phyloP scores from a whole-genome alignment of 2,888 invertebrate species.

The Mythimna pallens region DNA sequence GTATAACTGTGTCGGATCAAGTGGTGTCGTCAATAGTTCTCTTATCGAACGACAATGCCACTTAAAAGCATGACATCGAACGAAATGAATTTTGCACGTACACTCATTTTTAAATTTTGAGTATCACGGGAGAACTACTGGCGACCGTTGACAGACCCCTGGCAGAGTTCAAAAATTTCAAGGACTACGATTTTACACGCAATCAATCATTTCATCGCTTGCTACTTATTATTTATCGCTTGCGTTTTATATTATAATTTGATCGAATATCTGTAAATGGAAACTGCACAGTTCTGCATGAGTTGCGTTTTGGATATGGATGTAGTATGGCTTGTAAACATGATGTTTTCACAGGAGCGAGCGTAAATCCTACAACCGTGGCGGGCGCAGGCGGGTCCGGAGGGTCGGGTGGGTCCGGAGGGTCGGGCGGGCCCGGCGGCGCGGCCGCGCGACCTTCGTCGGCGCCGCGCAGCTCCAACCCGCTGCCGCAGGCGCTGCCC shows the following conservation, averaged over 20 bases:
- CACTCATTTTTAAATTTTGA: conserved; percentile 20
- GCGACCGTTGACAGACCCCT: conserved; percentile 35
- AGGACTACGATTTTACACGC: conserved; percentile 69
- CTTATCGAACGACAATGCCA: conserved; percentile 43
- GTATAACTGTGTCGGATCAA: conserved; percentile 42
- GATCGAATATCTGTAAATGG: conserved; percentile 6
- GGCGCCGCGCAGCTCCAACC: conserved; percentile 47
- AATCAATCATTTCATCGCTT: conserved; percentile 51
- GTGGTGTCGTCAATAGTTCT: conserved; percentile 60
- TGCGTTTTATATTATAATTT: conserved; percentile 29
- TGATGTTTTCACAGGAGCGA: conserved; percentile 45
- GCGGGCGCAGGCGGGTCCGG: conserved; percentile 52
- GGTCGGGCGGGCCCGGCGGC: conserved; percentile 21
- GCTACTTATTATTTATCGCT: conserved; percentile 53
- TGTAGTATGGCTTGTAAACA: conserved; percentile 12
- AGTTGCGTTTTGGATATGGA: conserved; percentile 16
- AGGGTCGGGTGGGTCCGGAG: conserved; percentile 39
- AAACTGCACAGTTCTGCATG: conserved; percentile 45
- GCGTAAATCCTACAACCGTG: conserved; percentile 55
- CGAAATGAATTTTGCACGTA: conserved; percentile 58
- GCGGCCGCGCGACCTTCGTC: conserved; percentile 40
- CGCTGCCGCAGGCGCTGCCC: conserved; percentile 58
- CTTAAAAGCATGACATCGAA: conserved; percentile 70
- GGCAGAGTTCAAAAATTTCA: conserved; percentile 77
- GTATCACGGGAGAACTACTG: conserved; percentile 56